Evolutionary conservation across 2,888 invertebrate species (phyloP), one percentile per base, ranked within the genome.

Genomic region (Epinotia brunnichana): DNA sequence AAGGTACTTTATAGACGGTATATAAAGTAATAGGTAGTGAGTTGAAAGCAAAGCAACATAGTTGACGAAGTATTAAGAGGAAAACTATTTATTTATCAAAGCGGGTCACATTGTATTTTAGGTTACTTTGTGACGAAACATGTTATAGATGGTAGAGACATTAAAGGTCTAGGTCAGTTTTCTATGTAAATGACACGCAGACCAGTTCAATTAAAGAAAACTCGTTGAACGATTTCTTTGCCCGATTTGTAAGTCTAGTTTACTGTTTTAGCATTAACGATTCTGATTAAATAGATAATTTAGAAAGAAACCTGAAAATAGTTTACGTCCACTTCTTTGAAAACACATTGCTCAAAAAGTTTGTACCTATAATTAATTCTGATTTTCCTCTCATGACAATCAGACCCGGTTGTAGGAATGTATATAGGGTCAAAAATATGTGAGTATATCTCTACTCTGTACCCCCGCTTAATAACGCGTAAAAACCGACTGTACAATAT

Each of bases 171-270:
- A 21, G 56, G 5, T 35, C 39, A 17, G 53, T 64, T 64, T 64
- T 64, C 53, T 54, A 39, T 63, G 51, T 11, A 21, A 11, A 19
- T 24, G 24, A 2, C 15, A 13, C 7, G 5, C 19, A 24, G 44
- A 44, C 44, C 15, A 56, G 56, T 24, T 56, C 21, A 56, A 24
- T 56, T 21, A 24, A 24, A 63, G 53, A 35, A 64, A 64, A 54
- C 64, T 19, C 2, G 64, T 39, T 39, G 64, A n/a, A 19, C 17
- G 64, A 64, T 64, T 64, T 64, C 53, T 54, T 39, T 54, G 17
- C 53, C 53, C 5, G 53, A 54, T 56, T 29, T 29, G 56, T 56
- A 24, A 56, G 10, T 24, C 56, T 56, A 24, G 56, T 56, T 56
- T 21, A 1, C 13, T 56, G 24, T 21, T 13, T 11, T 13, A 13